Evolutionary conservation across 2,797 vertebrate genomes (phyloP).

Genomic region (Podargus strigoides): DNA sequence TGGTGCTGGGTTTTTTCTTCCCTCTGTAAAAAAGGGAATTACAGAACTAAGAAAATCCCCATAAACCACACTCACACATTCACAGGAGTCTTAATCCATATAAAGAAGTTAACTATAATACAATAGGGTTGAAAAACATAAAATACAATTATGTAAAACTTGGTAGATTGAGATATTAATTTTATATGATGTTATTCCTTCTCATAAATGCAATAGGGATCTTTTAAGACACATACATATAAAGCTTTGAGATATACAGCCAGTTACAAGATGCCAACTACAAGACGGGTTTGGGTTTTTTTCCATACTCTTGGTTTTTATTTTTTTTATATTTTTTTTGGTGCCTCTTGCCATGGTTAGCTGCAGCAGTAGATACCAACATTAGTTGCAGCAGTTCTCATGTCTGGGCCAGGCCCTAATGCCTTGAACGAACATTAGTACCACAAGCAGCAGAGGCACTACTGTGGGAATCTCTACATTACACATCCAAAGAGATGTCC

Average conservation of each 20-base stretch:
- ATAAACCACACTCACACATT: not conserved
- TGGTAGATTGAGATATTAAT: not conserved
- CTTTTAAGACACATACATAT: not conserved
- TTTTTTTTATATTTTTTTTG: too few species aligned
- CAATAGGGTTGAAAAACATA: not conserved
- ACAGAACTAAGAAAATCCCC: not conserved
- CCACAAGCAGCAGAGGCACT: not conserved
- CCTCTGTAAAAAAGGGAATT: not conserved
- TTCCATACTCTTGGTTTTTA: not conserved
- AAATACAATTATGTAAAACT: not conserved
- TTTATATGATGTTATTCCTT: not conserved
- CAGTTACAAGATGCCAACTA: not conserved
- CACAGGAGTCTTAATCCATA: not conserved
- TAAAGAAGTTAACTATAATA: not conserved
- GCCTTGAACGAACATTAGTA: not conserved
- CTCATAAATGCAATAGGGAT: not conserved
- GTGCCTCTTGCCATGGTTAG: not conserved
- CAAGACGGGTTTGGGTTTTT: not conserved
- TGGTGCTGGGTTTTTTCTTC: not conserved
- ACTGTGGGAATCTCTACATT: not conserved
- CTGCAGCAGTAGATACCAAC: not conserved
- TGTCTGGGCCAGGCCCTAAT: not conserved
- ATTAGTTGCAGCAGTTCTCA: not conserved
- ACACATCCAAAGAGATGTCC: not conserved
- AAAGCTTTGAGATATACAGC: not conserved